phyloP scores from a whole-genome alignment of 2,113 vertebrate species.

The Semnopithecus entellus region DNA sequence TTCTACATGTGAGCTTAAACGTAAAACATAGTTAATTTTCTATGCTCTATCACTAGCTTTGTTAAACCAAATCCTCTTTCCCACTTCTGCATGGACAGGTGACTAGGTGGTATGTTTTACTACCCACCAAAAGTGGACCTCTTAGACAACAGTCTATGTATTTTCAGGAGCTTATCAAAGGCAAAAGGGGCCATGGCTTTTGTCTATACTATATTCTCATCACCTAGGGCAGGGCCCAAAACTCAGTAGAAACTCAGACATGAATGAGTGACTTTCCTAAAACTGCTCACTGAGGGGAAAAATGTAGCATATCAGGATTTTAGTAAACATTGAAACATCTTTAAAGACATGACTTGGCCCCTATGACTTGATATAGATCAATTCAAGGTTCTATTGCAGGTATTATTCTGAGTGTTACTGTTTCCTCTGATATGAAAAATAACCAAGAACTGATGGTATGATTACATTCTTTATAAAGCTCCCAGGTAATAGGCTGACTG shows the following conservation, averaged over 20 bases:
- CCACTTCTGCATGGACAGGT: background rate
- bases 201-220: background rate
- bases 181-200: background rate
- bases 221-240: background rate
- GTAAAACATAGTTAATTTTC: background rate
- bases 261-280: background rate
- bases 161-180: background rate
- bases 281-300: background rate
- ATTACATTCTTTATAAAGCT: background rate
- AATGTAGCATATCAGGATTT: background rate
- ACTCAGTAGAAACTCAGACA: background rate
- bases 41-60: background rate
- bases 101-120: background rate
- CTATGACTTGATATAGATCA: background rate
- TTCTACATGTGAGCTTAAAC: background rate
- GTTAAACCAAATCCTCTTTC: background rate
- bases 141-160: background rate
- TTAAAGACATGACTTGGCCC: background rate
- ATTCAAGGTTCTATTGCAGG: background rate
- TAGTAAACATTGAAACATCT: background rate
- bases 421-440: constrained; percentile 23
- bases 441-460: background rate
- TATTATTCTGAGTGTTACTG: background rate
- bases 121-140: background rate
- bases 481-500: background rate